These are phyloP conservation scores for Sitophilus oryzae DNA, from an alignment of 1,140 invertebrate genomes.

Conservation along the genomic window DNA sequence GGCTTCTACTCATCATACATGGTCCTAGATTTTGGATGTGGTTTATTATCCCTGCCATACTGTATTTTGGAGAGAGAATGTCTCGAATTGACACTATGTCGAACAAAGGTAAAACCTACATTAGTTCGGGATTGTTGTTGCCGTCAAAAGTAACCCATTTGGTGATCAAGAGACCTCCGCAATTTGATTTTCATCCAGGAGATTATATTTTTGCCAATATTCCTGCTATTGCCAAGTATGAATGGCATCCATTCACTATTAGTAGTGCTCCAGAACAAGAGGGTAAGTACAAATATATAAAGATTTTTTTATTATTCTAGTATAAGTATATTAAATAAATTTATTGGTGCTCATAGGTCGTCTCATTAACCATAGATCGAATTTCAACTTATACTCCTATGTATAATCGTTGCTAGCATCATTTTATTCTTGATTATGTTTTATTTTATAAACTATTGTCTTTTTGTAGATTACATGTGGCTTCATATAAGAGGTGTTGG, in stretches of 20 bases:
- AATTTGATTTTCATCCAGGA: constrained; percentile 86
- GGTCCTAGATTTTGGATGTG: constrained; percentile 94
- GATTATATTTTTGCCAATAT: constrained; percentile 95
- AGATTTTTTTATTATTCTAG: too few species aligned
- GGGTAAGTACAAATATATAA: too few species aligned
- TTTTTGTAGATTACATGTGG: constrained; percentile 75
- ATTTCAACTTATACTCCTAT: too few species aligned
- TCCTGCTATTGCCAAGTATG: constrained; percentile 84
- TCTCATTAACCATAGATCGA: too few species aligned
- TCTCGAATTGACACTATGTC: constrained; percentile 58
- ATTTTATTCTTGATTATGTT: not conserved
- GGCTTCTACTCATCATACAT: constrained; percentile 79
- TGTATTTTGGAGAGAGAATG: constrained; percentile 76
- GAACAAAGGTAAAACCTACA: constrained; percentile 72
- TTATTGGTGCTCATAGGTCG: too few species aligned
- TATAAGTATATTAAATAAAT: too few species aligned
- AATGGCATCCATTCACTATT: constrained; percentile 97
- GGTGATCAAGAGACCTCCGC: constrained; percentile 76
- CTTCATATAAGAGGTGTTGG: constrained; percentile 90
- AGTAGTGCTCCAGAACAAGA: constrained; percentile 92
- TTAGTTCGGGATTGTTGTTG: constrained; percentile 76
- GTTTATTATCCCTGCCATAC: constrained; percentile 76
- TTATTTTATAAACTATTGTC: not conserved
- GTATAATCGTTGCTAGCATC: too few species aligned
- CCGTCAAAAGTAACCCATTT: constrained; percentile 83